Evolutionary conservation across 2,888 invertebrate species (phyloP).

Genomic region (Torymus tubicola): DNA sequence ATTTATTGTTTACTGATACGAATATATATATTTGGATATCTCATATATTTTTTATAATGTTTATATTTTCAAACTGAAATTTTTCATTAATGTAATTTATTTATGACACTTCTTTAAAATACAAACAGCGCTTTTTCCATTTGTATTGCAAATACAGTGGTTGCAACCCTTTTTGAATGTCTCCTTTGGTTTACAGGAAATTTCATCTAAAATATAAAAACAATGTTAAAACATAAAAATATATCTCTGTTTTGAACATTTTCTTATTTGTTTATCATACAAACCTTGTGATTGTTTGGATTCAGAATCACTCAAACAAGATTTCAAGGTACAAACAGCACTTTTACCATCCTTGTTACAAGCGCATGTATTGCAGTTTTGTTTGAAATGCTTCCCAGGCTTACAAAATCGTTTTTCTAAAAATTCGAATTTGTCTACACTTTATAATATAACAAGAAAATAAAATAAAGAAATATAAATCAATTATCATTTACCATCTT

Average conservation of each 20-base stretch:
- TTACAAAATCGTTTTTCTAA: constrained; percentile 10
- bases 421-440: not conserved
- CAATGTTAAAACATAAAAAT: not conserved
- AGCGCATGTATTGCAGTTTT: constrained; percentile 72
- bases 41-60: no score
- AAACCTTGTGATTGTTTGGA: not conserved
- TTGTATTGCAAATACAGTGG: constrained; percentile 78
- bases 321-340: not conserved
- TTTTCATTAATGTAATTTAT: no score
- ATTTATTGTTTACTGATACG: no score
- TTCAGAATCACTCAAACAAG: not conserved
- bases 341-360: constrained; percentile 20
- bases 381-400: constrained; percentile 69
- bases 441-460: not conserved
- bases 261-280: not conserved
- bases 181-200: constrained; percentile 61
- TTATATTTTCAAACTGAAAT: no score
- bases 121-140: constrained; percentile 77
- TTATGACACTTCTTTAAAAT: not conserved
- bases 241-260: not conserved
- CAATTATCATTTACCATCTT: no score
- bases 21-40: no score
- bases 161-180: constrained; percentile 77
- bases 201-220: constrained; percentile 61
- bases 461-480: no score